These are phyloP conservation scores for Holothuria glaberrima DNA, from an alignment of 35 echinoderm and acorn worm genomes.

Conservation along the genomic window DNA sequence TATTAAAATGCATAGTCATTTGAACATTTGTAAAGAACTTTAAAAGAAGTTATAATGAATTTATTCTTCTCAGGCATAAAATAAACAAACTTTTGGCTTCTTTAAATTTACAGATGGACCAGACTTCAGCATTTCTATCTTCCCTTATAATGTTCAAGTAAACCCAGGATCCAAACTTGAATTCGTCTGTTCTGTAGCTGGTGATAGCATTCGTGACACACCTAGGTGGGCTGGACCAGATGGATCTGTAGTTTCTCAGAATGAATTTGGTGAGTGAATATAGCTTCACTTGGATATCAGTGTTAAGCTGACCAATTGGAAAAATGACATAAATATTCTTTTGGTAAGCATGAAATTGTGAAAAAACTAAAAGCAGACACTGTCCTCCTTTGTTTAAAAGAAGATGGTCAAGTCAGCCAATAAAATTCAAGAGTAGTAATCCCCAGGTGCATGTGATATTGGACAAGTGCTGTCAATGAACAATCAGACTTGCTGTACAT, in stretches of 20 bases:
- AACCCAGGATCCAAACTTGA: constrained; percentile 33
- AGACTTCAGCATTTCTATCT: constrained; percentile 71
- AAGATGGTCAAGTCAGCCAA: too few relatives aligned
- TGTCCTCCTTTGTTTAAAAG: too few relatives aligned
- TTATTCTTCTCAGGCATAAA: neutral
- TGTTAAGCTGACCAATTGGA: too few relatives aligned
- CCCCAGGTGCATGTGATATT: too few relatives aligned
- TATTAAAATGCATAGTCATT: too few relatives aligned
- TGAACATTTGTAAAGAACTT: neutral
- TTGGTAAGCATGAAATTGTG: too few relatives aligned
- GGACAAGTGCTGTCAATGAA: too few relatives aligned
- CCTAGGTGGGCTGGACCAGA: constrained; percentile 24
- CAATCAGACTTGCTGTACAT: too few relatives aligned
- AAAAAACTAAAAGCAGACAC: too few relatives aligned
- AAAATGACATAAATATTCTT: too few relatives aligned
- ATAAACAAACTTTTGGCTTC: neutral
- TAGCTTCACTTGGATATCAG: too few relatives aligned
- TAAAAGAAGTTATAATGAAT: neutral
- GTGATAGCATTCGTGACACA: constrained; percentile 5
- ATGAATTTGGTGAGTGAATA: neutral
- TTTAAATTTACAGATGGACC: constrained; percentile 59
- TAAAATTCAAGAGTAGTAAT: too few relatives aligned
- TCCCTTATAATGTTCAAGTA: constrained; percentile 37
- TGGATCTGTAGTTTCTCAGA: neutral
- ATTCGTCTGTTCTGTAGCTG: constrained; percentile 3